Conservation (phyloP, 2,888 invertebrate genomes). For the Apotomis capreana region DNA sequence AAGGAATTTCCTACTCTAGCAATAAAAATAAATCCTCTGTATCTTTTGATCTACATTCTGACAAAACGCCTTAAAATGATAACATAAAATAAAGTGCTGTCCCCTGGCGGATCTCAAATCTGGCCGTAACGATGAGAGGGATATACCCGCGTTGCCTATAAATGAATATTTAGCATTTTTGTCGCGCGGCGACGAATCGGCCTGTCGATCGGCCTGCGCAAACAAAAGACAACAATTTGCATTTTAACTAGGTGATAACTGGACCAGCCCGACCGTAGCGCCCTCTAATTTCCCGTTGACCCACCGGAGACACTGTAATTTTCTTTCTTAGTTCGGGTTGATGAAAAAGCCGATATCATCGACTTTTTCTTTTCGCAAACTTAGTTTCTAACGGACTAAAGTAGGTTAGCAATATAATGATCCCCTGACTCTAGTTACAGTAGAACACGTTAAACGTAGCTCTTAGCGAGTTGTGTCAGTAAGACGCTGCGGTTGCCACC, state of each 20-base stretch:
- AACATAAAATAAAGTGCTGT: slow-evolving; percentile 41
- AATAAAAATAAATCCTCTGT: not conserved
- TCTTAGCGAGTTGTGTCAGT: too few relatives aligned
- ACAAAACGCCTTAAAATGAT: slow-evolving; percentile 30
- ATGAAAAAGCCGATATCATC: slow-evolving; percentile 50
- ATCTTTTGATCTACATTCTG: slow-evolving; percentile 8
- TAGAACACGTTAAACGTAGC: too few relatives aligned
- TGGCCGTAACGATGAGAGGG: slow-evolving; percentile 55
- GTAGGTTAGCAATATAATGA: too few relatives aligned
- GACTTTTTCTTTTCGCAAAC: not conserved
- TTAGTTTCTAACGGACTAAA: too few relatives aligned
- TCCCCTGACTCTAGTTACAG: too few relatives aligned
- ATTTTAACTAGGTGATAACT: slow-evolving; percentile 80
- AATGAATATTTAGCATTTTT: slow-evolving; percentile 75
- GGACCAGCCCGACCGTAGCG: slow-evolving; percentile 61
- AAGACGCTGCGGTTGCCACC: not conserved
- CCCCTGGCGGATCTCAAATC: slow-evolving; percentile 41
- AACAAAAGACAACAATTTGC: slow-evolving; percentile 79
- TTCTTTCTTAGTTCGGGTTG: slow-evolving; percentile 61
- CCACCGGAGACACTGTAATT: slow-evolving; percentile 64
- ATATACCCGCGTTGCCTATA: slow-evolving; percentile 64
- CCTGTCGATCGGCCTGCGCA: slow-evolving; percentile 64
- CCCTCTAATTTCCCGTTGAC: slow-evolving; percentile 66
- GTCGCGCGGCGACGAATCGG: slow-evolving; percentile 53
- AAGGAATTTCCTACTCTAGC: not conserved